Conservation (phyloP, 1,140 invertebrate genomes). For the Amyelois transitella region DNA sequence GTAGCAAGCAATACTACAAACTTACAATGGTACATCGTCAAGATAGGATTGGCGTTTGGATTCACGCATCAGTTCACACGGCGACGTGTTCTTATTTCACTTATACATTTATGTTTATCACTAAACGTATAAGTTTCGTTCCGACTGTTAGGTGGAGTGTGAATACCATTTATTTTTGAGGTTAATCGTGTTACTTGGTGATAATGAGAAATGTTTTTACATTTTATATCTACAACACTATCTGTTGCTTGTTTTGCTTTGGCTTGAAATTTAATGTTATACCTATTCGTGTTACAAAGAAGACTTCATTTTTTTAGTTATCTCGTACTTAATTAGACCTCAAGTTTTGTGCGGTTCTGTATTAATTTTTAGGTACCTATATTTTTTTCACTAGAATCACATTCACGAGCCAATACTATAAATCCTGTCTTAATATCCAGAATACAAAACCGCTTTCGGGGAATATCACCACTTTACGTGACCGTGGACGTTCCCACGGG, state of each 20-base stretch:
- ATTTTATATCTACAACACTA: not conserved
- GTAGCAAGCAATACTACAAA: not conserved
- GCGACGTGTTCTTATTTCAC: not conserved
- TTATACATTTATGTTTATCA: no score
- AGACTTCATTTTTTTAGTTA: no score
- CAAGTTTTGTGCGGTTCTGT: no score
- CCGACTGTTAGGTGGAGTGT: not conserved
- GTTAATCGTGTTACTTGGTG: not conserved
- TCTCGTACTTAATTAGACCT: no score
- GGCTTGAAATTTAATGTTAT: no score
- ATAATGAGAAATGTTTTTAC: not conserved
- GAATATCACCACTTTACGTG: not conserved
- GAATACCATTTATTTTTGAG: not conserved
- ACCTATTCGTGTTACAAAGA: no score
- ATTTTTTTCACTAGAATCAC: not conserved
- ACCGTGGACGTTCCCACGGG: not conserved
- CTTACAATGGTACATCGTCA: not conserved
- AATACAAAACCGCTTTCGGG: not conserved
- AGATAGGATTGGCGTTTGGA: not conserved
- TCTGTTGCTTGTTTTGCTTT: no score
- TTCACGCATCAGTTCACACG: not conserved
- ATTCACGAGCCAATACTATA: not conserved
- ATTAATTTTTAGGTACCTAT: no score
- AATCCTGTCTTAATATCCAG: not conserved
- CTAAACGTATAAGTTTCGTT: no score